These are phyloP conservation scores for Psix sp. DNA, from an alignment of 1,140 invertebrate genomes.

Conservation along the genomic window DNA sequence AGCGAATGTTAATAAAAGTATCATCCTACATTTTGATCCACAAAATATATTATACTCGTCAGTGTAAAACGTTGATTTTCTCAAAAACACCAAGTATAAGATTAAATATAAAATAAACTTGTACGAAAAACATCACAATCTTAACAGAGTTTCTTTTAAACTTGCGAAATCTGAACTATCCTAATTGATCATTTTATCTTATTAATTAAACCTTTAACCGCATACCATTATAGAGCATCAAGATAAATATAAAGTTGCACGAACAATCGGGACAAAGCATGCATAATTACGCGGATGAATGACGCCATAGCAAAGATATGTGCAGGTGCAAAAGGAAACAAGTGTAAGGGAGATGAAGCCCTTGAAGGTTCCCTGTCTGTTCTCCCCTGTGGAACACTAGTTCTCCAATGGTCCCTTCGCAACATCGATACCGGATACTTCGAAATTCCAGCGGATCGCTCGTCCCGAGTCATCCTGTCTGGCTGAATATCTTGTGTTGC, in stretches of 20 bases:
- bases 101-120: no score
- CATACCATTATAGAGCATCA: slow-evolving; percentile 1
- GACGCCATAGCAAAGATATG: slow-evolving; percentile 9
- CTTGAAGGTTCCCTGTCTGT: slow-evolving; percentile 44
- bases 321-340: slow-evolving; percentile 62
- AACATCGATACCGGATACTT: slow-evolving; percentile 64
- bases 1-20: no score
- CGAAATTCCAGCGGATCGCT: slow-evolving; percentile 64
- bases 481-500: slow-evolving; percentile 54
- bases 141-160: no score
- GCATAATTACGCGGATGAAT: slow-evolving; percentile 18
- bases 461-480: slow-evolving; percentile 60
- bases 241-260: slow-evolving; percentile 16
- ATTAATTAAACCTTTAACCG: no score
- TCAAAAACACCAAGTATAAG: no score
- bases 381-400: slow-evolving; percentile 35
- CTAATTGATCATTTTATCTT: no score
- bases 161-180: no score
- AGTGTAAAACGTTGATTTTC: no score
- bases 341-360: slow-evolving; percentile 58
- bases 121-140: no score
- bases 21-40: no score
- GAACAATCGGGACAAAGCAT: slow-evolving; percentile 25
- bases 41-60: no score
- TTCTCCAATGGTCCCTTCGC: slow-evolving; percentile 60